Conservation (phyloP, 1,140 invertebrate species). For the Drosophila arizonae region DNA sequence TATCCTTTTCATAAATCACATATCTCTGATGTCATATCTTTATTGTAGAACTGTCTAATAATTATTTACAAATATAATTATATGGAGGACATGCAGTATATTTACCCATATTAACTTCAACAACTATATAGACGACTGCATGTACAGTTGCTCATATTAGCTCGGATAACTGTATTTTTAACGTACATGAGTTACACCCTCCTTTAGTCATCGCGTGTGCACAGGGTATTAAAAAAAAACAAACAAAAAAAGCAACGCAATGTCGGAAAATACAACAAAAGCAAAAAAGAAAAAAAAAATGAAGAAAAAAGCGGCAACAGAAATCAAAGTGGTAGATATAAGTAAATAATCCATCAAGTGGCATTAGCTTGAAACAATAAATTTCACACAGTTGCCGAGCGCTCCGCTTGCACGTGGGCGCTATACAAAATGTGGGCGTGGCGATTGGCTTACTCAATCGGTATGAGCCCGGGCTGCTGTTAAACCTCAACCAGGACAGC, state of each 20-base stretch:
- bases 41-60: too few relatives aligned
- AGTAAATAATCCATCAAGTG: conserved; percentile 82
- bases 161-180: not conserved
- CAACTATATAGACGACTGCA: too few relatives aligned
- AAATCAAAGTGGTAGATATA: conserved; percentile 65
- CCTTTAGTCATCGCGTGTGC: not conserved
- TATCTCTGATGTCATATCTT: too few relatives aligned
- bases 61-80: too few relatives aligned
- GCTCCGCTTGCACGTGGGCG: not conserved
- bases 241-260: not conserved
- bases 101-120: too few relatives aligned
- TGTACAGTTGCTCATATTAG: too few relatives aligned
- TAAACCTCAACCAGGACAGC: conserved; percentile 33
- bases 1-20: too few relatives aligned
- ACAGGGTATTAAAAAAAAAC: not conserved
- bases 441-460: conserved; percentile 42
- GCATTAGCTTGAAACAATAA: conserved; percentile 82
- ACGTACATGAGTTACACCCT: not conserved
- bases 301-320: conserved; percentile 39
- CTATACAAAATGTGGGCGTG: conserved; percentile 13
- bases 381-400: conserved; percentile 60
- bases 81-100: too few relatives aligned
- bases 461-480: not conserved
- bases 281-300: not conserved
- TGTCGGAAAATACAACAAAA: conserved; percentile 3